Evolutionary conservation across 2,113 vertebrate genomes (phyloP), one percentile per base, ranked within the genome.

Genomic region (Callorhinus ursinus): DNA sequence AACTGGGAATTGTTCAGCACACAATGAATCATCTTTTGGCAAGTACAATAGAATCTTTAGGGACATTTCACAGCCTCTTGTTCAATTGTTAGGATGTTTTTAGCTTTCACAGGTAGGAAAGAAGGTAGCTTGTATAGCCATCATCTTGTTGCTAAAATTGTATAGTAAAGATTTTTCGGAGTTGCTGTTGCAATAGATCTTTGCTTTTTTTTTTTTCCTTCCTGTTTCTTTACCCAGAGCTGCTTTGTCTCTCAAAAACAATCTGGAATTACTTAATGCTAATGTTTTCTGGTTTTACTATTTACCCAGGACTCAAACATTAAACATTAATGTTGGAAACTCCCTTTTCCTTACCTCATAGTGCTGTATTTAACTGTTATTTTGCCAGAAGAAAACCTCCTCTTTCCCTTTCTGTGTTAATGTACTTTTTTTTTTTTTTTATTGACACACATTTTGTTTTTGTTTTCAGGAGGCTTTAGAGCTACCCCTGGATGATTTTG

Each of bases 401-500:
- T 55, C 65, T 76, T 97, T 97, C 55, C 67, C 63, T 57, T 26
- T 65, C 16, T 1, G 3, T 61, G 6, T 49, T 79, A 28, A 13
- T 33, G 14, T 65, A 86, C 14, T 85, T 36, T 74, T 91, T 51
- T 96, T 51, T 96, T 61, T 74, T 81, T 36, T 76, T 16, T 51
- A 95, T 74, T 87, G 53, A 86, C 26, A 83, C 82, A 18, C 28
- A 57, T 90, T 93, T 95, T 96, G 15, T 90, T 96, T 97, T 98
- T 80, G 4, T 96, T 97, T 74, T 46, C 93, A 99, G 99, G 99
- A 98, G 77, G 28, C 94, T 84, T 31, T 93, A 63, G 98, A 98
- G 57, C 61, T 95, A 7, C 69, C 95, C 7, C 63, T n/a, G 4
- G 98, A 98, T 94, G 98, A 98, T 42, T 96, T 31, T 42, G 86